Evolutionary conservation across 2,113 vertebrate species (phyloP), one percentile per base, ranked within the genome.

Genomic region (Choloepus hoffmanni): DNA sequence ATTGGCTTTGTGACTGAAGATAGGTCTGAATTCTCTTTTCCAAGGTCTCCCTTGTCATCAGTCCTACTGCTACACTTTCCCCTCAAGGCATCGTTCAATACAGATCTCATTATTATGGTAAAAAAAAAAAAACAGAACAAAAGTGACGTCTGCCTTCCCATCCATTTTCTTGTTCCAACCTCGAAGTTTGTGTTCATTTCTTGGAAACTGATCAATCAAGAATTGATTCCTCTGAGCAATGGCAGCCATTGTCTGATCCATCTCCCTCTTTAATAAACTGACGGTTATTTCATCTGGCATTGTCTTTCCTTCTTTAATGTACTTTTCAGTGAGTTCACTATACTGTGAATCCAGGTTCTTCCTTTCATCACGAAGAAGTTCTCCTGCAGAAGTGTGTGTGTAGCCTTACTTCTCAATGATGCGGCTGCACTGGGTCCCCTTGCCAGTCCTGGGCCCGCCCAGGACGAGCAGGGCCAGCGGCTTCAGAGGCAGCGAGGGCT

Each of bases 281-380:
- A 99, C 99, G 88, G 99, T 99, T 98, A 99, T 99, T 97, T 99
- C 99, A 92, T 99, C 99, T 0, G 99, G 99, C 36, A 99, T 99
- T 2, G 99, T 99, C 98, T 99, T 99, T 50, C 99, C 99, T 65
- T 99, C 99, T 96, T 99, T 99, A 96, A 99, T 99, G 97, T 98
- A 99, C 97, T 84, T 99, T 97, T 99, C 99, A 92, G 99, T 99
- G 93, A 99, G 99, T 96, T 99, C 99, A 83, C 99, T 99, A 60
- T 97, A 99, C 95, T 99, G 98, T 0, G 99, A 99, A 55, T 98
- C 99, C 45, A 98, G 98, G 89, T 99, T 98, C 45, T 98, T 99
- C 67, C 99, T 98, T 97, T 99, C 99, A 23, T 99, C 99, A 84
- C 99, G 99, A 96, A 99, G 99, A 68, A 99, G 98, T 97, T 99